Evolutionary conservation across 1,140 invertebrate genomes (phyloP).

Genomic region (Ceratina australensis): DNA sequence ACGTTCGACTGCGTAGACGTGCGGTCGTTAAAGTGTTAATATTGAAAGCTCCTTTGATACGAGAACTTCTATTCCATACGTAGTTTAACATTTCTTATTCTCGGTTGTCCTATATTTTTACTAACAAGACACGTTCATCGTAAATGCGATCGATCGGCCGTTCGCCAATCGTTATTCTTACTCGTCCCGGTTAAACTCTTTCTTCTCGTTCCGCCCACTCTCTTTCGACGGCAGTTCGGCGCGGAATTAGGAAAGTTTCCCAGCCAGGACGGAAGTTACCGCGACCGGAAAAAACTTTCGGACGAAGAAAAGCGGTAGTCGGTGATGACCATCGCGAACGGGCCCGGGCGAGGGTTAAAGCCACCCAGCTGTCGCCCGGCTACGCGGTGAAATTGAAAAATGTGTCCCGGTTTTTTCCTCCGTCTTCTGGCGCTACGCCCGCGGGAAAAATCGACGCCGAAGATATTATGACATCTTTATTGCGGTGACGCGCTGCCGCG

Average conservation of each 20-base stretch:
- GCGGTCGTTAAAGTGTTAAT: no score
- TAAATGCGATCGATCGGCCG: slow-evolving; percentile 19
- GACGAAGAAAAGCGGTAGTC: background rate
- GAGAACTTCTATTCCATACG: no score
- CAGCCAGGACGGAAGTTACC: slow-evolving; percentile 33
- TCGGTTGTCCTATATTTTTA: no score
- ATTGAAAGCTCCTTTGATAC: no score
- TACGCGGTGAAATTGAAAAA: slow-evolving; percentile 47
- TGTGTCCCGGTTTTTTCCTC: background rate
- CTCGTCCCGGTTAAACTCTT: background rate
- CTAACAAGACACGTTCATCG: background rate
- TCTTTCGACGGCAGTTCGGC: background rate
- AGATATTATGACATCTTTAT: slow-evolving; percentile 21
- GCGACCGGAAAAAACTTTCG: slow-evolving; percentile 45
- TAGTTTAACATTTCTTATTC: no score
- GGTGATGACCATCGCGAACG: slow-evolving; percentile 59
- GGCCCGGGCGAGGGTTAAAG: slow-evolving; percentile 17
- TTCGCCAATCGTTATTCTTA: slow-evolving; percentile 48
- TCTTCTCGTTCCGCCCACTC: slow-evolving; percentile 3
- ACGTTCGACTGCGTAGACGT: no score
- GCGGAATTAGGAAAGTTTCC: slow-evolving; percentile 58
- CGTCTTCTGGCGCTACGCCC: background rate
- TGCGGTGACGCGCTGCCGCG: background rate
- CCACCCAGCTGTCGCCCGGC: slow-evolving; percentile 55
- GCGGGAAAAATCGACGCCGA: slow-evolving; percentile 8